Evolutionary conservation across 2,113 vertebrate species (phyloP), one percentile per base, ranked within the genome.

Genomic region (Candoia aspera): DNA sequence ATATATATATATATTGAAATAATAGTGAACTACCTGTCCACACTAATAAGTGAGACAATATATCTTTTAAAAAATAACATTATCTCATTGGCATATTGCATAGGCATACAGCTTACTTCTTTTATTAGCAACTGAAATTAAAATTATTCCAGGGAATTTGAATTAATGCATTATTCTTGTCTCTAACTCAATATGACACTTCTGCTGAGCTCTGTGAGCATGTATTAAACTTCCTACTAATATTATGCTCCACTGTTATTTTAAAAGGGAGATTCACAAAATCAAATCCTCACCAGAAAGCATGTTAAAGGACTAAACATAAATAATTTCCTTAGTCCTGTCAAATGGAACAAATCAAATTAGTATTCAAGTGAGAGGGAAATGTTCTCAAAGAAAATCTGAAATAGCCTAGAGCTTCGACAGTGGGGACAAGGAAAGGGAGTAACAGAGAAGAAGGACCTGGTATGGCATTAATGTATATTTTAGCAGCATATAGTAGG

Each of bases 1-100:
- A n/a, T n/a, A n/a, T n/a, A n/a, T 42, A 3, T 42, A 58, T 58
- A 92, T 92, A 96, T 93, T 94, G 91, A 96, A 96, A 96, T 95
- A 95, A 95, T 93, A 95, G 90, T 92, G 89, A 95, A 90, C 92
- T 64, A 33, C 91, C 60, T 46, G 90, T 95, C 59, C 60, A 89
- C 29, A 49, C 26, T 87, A 42, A 95, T 92, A 92, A 93, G 8
- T 64, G 94, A 94, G 92, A 95, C 86, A 94, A 93, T 93, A 5
- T 92, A 64, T 92, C 42, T 93, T 94, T 96, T 90, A 79, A 59
- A 37, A 89, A 85, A 87, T 87, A 93, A 23, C 0, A 84, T 92
- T 49, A 90, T 79, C 91, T 94, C 26, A 10, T 92, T 64, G 64
- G 84, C 10, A 89, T 84, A 73, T 19, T 58, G 0, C 46, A 83